phyloP scores from a whole-genome alignment of 2,113 vertebrate genomes.

The Argyrosomus japonicus region DNA sequence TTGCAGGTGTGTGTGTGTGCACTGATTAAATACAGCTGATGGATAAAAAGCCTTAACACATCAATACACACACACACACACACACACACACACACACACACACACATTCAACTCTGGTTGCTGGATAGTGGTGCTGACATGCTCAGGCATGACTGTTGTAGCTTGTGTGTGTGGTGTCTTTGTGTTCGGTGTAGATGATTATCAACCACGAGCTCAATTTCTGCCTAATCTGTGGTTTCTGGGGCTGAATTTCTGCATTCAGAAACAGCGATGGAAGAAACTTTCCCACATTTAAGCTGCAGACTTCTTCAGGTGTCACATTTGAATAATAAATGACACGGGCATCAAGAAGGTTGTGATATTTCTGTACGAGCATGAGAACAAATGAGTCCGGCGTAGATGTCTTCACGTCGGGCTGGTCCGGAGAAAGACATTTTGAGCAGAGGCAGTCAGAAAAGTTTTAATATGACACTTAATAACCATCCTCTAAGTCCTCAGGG shows the following conservation, averaged over 20 bases:
- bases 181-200: conserved; percentile 36
- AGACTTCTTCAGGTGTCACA: neutral
- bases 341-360: neutral
- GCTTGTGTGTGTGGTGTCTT: conserved; percentile 25
- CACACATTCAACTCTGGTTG: conserved; percentile 10
- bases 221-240: neutral
- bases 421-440: neutral
- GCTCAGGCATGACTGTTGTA: conserved; percentile 54
- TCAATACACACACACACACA: conserved; percentile 2
- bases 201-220: conserved; percentile 17
- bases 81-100: conserved; percentile 18
- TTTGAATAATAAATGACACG: neutral
- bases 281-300: neutral
- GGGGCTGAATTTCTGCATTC: neutral
- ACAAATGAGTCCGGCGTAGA: neutral
- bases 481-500: neutral
- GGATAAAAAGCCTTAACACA: conserved; percentile 33
- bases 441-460: conserved; percentile 27
- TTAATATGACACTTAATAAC: neutral
- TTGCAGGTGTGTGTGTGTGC: conserved; percentile 61
- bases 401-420: neutral
- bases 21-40: conserved; percentile 57
- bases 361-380: neutral
- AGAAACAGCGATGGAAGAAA: neutral
- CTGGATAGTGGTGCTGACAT: conserved; percentile 39